Percentiles rank a stretch among this genome's conserved stretches.
Evolutionary conservation across 2,888 invertebrate species (phyloP).

Genomic region (Enchytraeus crypticus): DNA sequence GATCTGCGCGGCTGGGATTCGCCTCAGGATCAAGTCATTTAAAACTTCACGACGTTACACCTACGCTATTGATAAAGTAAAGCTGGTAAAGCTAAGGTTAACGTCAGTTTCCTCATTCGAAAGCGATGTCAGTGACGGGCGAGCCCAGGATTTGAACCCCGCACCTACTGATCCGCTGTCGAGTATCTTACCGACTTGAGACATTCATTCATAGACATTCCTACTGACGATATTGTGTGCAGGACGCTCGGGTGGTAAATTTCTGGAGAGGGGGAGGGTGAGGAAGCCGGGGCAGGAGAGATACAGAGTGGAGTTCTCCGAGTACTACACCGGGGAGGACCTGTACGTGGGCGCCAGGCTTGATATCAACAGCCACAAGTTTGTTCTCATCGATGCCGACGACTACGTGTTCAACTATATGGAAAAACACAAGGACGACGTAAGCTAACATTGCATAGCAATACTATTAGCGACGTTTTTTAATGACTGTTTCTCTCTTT

Average conservation of each 20-base stretch:
- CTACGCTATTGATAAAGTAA: too few species aligned
- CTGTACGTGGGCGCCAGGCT: constrained; percentile 45
- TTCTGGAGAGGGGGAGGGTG: constrained; percentile 44
- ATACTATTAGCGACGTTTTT: neutral
- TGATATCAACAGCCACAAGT: constrained; percentile 43
- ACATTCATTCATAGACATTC: too few species aligned
- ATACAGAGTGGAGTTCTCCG: constrained; percentile 42
- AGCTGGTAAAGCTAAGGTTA: too few species aligned
- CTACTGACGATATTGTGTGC: neutral
- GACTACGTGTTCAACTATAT: constrained; percentile 56
- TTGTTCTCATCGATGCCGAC: constrained; percentile 47
- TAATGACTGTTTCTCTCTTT: neutral
- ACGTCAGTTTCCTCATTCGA: too few species aligned
- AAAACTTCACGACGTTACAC: too few species aligned
- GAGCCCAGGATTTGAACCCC: too few species aligned
- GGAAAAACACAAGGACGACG: constrained; percentile 69
- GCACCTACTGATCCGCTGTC: too few species aligned
- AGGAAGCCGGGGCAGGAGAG: constrained; percentile 56
- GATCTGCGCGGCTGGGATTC: too few species aligned
- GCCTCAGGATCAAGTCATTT: too few species aligned
- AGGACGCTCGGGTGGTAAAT: constrained; percentile 48
- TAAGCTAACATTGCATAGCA: neutral
- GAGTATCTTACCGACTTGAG: too few species aligned
- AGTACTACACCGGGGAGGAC: constrained; percentile 44
- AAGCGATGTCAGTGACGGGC: too few species aligned